Evolutionary conservation across 1,140 invertebrate genomes (phyloP).

Genomic region (Meloidogyne floridensis): DNA sequence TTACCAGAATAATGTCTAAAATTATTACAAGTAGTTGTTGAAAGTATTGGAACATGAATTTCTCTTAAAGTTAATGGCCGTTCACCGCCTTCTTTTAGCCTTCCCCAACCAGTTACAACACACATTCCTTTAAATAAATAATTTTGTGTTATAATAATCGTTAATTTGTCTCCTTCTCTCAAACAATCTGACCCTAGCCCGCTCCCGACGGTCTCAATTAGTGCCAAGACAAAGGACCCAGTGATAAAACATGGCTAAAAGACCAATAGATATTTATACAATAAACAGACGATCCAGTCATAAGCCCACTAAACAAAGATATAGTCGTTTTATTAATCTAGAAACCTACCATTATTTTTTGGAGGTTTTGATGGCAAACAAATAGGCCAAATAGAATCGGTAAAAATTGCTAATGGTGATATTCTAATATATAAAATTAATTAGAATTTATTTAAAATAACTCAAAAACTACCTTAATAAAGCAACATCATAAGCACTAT

Average conservation of each 20-base stretch:
- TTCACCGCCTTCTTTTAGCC: constrained; percentile 34
- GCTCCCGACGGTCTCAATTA: no score
- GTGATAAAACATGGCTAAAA: no score
- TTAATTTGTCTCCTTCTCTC: no score
- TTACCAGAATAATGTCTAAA: constrained; percentile 38
- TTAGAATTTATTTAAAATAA: neutral
- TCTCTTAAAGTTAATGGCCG: constrained; percentile 27
- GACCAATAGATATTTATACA: no score
- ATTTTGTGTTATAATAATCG: neutral
- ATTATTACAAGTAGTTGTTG: constrained; percentile 41
- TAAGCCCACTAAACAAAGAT: no score
- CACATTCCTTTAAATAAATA: constrained; percentile 27
- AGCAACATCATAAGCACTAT: constrained; percentile 42
- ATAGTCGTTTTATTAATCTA: no score
- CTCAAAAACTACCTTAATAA: constrained; percentile 34
- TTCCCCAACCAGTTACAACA: constrained; percentile 47
- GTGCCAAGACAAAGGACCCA: no score
- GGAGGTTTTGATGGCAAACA: constrained; percentile 33
- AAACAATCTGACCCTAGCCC: no score
- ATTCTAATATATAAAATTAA: constrained; percentile 3
- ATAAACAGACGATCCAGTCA: no score
- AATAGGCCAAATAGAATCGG: constrained; percentile 31
- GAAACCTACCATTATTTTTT: constrained; percentile 14
- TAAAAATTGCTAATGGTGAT: constrained; percentile 21
- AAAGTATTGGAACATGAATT: constrained; percentile 47